Conservation (phyloP, 2,888 invertebrate genomes). For the Tinea trinotella region DNA sequence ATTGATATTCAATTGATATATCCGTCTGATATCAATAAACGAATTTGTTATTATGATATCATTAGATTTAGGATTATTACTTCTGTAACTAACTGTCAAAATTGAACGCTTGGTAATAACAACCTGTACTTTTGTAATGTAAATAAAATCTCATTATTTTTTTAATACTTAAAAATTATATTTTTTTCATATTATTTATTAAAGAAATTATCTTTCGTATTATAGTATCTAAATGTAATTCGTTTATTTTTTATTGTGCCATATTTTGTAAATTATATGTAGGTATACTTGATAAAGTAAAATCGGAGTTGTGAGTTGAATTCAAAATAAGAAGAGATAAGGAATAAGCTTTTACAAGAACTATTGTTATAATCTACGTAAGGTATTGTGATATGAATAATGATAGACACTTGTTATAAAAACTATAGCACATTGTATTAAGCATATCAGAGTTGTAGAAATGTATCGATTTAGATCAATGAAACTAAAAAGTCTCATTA, state of each 20-base stretch:
- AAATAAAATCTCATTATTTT: not conserved
- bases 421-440: constrained; percentile 61
- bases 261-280: constrained; percentile 36
- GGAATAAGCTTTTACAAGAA: constrained; percentile 41
- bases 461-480: constrained; percentile 35
- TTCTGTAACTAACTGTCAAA: constrained; percentile 41
- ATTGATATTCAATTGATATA: constrained; percentile 62
- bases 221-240: constrained; percentile 26
- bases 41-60: constrained; percentile 41
- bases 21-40: constrained; percentile 65
- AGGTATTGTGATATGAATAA: constrained; percentile 66
- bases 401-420: constrained; percentile 64
- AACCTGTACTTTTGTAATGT: constrained; percentile 1
- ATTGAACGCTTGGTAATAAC: constrained; percentile 67
- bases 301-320: constrained; percentile 65
- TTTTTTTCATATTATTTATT: constrained; percentile 17
- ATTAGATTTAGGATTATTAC: constrained; percentile 60
- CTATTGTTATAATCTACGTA: constrained; percentile 57
- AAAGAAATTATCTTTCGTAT: constrained; percentile 14
- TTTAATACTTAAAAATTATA: constrained; percentile 26
- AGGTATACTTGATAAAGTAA: constrained; percentile 35
- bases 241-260: constrained; percentile 53
- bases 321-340: constrained; percentile 44
- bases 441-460: constrained; percentile 48
- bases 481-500: constrained; percentile 19